Base-by-base conservation (phyloP, 2,888 invertebrate genomes). In the Agriopis aurantiaria region DNA sequence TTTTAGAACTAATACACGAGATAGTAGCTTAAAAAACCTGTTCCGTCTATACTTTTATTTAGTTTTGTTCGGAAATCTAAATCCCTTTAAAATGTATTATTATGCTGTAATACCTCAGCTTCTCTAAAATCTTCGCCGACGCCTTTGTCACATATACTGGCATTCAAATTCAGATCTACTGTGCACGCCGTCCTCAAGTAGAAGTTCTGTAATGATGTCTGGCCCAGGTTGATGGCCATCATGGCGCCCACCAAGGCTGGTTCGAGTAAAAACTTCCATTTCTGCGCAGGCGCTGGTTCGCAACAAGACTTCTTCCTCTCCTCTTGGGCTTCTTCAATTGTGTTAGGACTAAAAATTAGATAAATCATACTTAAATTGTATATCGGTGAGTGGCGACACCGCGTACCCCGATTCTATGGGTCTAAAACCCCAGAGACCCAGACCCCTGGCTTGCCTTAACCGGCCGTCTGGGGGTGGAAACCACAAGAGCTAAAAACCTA, bases 111-210 rank as follows among this genome's bases (percentile, higher is more conserved):
- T 55, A 55, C 91, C 88, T 92, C 92, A 53, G 89, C 91, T 43
- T 77, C 79, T 73, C 85, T 82, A 76, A 91, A 92, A 11, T 90
- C 89, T 56, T 89, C 90, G 10, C 91, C 91, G 0, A 91, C 91
- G 6, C 93, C 92, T 73, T 95, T 96, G 68, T 95, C 94, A 81
- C 97, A 97, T 6, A 96, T 93, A 77, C 95, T 94, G 56, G 94
- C 90, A 2, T 95, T 86, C 77, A 96, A 95, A 0, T 90, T 94
- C 71, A 97, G 88, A 82, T 97, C 97, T 7, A 97, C 96, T 43
- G 96, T 92, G 79, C 97, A 97, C 0, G 97, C 97, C 78, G 97
- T 97, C 78, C 96, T 96, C 71, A 97, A 88, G 82, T 96, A 96
- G 67, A 97, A 91, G 85, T 97, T 97, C 85, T 97, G 97, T 12